A percentile compares a stretch with the other conserved stretches of the same genome.
Evolutionary conservation across 2,797 vertebrate genomes (phyloP).

Genomic region (Paguma larvata): DNA sequence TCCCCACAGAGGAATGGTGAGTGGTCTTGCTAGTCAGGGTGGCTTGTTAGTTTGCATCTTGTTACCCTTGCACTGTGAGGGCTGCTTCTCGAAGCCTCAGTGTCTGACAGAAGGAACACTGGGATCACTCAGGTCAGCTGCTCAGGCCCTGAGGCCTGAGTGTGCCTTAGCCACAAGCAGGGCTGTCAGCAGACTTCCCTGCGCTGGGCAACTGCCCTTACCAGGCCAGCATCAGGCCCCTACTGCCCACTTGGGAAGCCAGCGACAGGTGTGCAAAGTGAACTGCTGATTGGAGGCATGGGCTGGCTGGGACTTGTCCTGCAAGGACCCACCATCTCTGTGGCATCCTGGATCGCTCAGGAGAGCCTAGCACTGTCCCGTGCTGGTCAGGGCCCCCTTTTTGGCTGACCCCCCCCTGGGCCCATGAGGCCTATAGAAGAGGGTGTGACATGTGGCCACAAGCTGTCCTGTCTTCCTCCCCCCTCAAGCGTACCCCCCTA

Average conservation of each 20-base stretch:
- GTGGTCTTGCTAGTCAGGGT: not conserved
- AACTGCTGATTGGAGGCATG: not conserved
- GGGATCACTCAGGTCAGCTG: conserved; percentile 43
- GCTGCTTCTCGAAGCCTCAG: not conserved
- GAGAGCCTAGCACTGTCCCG: not conserved
- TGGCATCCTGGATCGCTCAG: not conserved
- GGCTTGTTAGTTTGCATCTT: not conserved
- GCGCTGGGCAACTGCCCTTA: not conserved
- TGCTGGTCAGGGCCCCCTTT: not conserved
- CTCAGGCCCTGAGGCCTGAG: not conserved
- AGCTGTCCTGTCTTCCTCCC: conserved; percentile 16
- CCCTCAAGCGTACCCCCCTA: not conserved
- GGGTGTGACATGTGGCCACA: not conserved
- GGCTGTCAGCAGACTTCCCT: not conserved
- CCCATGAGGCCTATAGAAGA: not conserved
- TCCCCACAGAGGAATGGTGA: not conserved
- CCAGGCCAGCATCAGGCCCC: not conserved
- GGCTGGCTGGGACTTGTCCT: not conserved
- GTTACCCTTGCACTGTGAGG: conserved; percentile 10
- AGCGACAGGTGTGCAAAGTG: not conserved
- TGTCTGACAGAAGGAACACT: not conserved
- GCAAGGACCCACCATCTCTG: not conserved
- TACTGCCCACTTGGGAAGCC: not conserved
- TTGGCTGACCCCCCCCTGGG: not conserved
- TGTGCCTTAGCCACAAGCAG: conserved; percentile 44